Evolutionary conservation across 2,888 invertebrate genomes (phyloP), one percentile per base, ranked within the genome.

Genomic region (Rhamphomyia laevipes): DNA sequence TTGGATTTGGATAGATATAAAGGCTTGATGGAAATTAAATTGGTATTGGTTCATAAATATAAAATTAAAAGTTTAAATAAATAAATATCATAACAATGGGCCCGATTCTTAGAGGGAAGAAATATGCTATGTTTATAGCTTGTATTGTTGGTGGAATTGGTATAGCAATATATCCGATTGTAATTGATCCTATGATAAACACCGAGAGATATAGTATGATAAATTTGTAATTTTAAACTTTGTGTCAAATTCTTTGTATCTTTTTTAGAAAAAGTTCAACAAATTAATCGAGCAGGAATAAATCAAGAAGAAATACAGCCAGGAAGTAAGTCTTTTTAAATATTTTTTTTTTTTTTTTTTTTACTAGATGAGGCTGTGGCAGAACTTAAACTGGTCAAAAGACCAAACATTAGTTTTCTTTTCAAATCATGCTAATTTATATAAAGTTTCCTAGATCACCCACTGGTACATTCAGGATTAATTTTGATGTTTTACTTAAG

Each of bases 131-230:
- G 1, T 73, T 81, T 53, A 65, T 80, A 46, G 74, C 74, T n/a
- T 71, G 73, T 23, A 57, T 81, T 40, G 70, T 79, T 16, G 77
- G 77, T 3, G 61, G 67, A 1, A 71, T 81, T 47, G 74, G 72
- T 9, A 12, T 74, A 46, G 69, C 77, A 1, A 55, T 76, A 11
- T 82, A 82, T 63, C 80, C 81, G 4, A 73, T 80, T 52, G 67
- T 76, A 23, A 72, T 82, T 53, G 72, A 75, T 54, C 82, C 82
- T 4, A 77, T 81, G 73, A 59, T 77, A 17, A 73, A 81, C 62
- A 65, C 74, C 6, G 74, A 78, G 1, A 73, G 78, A 60, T 82
- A 80, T 46, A 65, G 59, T 59, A 21, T 55, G 56, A 55, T 4
- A 16, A 30, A 18, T 31, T n/a, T 16, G 2, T n/a, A 4, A n/a